These are phyloP conservation scores for Empidonax traillii DNA, from an alignment of 2,113 vertebrate species.

Conservation along the genomic window DNA sequence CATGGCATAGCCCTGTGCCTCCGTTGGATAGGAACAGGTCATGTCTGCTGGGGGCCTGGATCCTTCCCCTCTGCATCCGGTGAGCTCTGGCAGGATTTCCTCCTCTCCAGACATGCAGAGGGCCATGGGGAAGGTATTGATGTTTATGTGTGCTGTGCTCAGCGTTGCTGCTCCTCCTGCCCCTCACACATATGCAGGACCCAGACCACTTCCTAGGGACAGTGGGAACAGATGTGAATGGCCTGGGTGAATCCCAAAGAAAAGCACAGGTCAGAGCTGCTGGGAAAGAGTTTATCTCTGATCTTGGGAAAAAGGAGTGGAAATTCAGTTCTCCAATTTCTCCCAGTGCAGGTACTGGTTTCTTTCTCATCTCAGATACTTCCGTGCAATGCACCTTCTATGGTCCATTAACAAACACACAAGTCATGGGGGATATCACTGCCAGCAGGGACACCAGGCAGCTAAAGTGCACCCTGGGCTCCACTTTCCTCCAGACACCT, in stretches of 20 bases:
- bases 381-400: not conserved
- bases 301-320: not conserved
- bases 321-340: not conserved
- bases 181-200: rapidly evolving
- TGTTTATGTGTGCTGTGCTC: not conserved
- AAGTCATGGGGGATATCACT: not conserved
- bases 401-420: not conserved
- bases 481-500: not conserved
- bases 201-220: not conserved
- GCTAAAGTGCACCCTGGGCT: not conserved
- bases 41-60: not conserved
- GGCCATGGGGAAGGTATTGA: not conserved
- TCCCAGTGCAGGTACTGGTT: not conserved
- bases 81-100: not conserved
- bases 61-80: not conserved
- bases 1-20: not conserved
- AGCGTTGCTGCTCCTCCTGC: not conserved
- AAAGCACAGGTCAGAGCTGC: not conserved
- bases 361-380: not conserved
- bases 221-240: not conserved
- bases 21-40: not conserved
- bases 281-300: not conserved
- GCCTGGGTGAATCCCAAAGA: not conserved
- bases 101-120: not conserved
- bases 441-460: not conserved